Evolutionary conservation across 2,888 invertebrate genomes (phyloP).

Genomic region (Nematopogon swammerdamellus): DNA sequence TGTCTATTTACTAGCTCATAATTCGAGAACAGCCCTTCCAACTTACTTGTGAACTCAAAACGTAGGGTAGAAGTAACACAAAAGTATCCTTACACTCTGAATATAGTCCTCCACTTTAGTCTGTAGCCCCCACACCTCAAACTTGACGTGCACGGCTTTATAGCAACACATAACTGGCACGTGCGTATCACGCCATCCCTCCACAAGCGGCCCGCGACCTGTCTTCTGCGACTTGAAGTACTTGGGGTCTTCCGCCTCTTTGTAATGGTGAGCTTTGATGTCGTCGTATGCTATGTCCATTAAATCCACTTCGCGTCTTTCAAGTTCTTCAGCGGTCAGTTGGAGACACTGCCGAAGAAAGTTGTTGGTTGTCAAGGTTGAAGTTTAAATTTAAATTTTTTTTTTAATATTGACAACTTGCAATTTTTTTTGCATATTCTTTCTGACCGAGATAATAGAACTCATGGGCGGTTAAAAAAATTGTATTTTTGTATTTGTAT

Average conservation of each 20-base stretch:
- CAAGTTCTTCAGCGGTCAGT: slow-evolving; percentile 68
- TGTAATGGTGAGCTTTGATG: slow-evolving; percentile 81
- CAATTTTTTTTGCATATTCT: too few species aligned
- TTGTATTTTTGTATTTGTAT: too few species aligned
- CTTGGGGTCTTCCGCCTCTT: slow-evolving; percentile 84
- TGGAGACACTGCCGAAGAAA: slow-evolving; percentile 62
- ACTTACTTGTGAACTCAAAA: too few species aligned
- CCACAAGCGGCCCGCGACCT: slow-evolving; percentile 76
- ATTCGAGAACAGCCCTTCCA: too few species aligned
- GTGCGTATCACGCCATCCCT: slow-evolving; percentile 74
- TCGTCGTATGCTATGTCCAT: slow-evolving; percentile 89
- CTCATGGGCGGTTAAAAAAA: too few species aligned
- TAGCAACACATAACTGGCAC: slow-evolving; percentile 92
- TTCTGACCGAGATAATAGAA: too few species aligned
- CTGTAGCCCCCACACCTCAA: slow-evolving; percentile 92
- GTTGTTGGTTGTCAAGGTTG: too few species aligned
- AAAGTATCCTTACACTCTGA: slow-evolving; percentile 61
- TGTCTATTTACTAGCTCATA: too few species aligned
- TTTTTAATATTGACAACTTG: too few species aligned
- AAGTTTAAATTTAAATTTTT: too few species aligned
- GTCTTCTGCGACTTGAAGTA: slow-evolving; percentile 81
- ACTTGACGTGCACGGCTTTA: slow-evolving; percentile 80
- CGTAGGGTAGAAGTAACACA: too few species aligned
- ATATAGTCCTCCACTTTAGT: slow-evolving; percentile 86
- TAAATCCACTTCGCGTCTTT: slow-evolving; percentile 70